Evolutionary conservation across 2,797 vertebrate species (phyloP).

Genomic region (Setipinna tenuifilis): DNA sequence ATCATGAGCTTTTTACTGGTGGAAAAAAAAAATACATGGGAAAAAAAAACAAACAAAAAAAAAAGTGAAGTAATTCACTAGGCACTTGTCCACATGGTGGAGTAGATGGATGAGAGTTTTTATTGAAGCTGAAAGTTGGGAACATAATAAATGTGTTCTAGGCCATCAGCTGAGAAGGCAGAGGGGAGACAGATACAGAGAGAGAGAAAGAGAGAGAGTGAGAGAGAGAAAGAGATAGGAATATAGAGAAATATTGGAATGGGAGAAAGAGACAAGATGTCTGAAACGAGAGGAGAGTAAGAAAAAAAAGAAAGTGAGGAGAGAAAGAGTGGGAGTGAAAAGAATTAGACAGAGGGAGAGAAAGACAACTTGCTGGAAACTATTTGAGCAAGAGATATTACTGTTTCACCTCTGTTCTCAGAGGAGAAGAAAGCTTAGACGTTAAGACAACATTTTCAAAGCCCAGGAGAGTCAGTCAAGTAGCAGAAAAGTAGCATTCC

Average conservation of each 20-base stretch:
- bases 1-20: conserved; percentile 30
- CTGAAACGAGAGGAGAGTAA: not conserved
- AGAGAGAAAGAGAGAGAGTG: not conserved
- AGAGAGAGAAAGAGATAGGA: not conserved
- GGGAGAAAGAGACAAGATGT: not conserved
- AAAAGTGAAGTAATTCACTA: conserved; percentile 23
- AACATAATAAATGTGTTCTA: conserved; percentile 51
- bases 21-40: conserved; percentile 2
- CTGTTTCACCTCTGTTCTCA: conserved; percentile 9
- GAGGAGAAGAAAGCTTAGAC: conserved; percentile 4
- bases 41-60: conserved; percentile 17
- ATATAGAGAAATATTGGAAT: not conserved
- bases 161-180: conserved; percentile 41
- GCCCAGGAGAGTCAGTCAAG: not conserved
- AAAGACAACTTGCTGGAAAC: conserved; percentile 33
- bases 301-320: not conserved
- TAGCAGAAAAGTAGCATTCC: not conserved
- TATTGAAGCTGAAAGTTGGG: conserved; percentile 49
- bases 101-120: conserved; percentile 48
- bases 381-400: conserved; percentile 1
- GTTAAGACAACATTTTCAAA: conserved; percentile 19
- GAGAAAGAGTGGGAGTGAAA: not conserved
- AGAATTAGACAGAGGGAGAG: conserved; percentile 17
- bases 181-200: not conserved
- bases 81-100: conserved; percentile 34